These are phyloP conservation scores for Zalophus californianus DNA, from an alignment of 2,797 vertebrate species.

Conservation along the genomic window DNA sequence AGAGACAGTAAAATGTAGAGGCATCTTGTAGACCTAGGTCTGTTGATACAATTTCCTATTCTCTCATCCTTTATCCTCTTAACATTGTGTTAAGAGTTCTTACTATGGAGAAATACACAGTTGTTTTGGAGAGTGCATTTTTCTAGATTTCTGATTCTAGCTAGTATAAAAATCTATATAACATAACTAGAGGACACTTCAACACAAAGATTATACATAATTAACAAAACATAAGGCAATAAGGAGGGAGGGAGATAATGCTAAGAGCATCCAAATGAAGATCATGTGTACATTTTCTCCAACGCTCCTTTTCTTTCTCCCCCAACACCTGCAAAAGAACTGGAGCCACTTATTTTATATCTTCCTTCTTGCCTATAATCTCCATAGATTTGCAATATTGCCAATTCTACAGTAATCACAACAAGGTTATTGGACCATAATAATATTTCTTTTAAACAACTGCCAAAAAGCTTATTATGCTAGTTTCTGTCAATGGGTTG, in stretches of 20 bases:
- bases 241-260: neutral
- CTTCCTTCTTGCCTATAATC: neutral
- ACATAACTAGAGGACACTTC: neutral
- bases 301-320: neutral
- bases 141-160: neutral
- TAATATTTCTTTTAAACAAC: conserved; percentile 75
- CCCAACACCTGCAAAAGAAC: conserved; percentile 36
- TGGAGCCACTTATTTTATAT: neutral
- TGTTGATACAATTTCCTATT: neutral
- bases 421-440: conserved; percentile 56
- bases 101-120: neutral
- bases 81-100: neutral
- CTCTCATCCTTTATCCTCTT: neutral
- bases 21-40: neutral
- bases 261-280: neutral
- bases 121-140: neutral
- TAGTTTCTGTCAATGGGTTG: conserved; percentile 60
- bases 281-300: neutral
- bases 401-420: conserved; percentile 8
- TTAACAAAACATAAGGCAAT: neutral
- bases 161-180: neutral
- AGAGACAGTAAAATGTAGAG: neutral
- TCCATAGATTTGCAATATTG: neutral
- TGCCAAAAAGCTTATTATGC: conserved; percentile 70
- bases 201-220: neutral